Evolutionary conservation across 2,113 vertebrate species (phyloP).

Genomic region (Charina bottae): DNA sequence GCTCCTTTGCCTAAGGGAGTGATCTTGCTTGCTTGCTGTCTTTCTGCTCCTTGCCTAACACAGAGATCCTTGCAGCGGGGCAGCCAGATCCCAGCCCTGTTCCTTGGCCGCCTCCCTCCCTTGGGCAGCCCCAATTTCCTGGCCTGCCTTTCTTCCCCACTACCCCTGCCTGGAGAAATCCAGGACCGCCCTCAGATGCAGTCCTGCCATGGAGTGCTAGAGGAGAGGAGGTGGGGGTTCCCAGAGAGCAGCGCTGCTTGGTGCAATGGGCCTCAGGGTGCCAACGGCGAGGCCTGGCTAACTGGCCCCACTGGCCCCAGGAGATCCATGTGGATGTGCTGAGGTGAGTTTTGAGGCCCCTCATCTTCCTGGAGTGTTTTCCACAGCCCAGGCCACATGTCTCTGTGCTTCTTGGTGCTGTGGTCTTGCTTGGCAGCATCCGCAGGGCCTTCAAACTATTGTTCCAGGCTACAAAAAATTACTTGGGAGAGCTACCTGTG

Average conservation of each 20-base stretch:
- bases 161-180: background rate
- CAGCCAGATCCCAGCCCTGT: background rate
- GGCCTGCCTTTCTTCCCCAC: background rate
- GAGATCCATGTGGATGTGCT: background rate
- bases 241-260: background rate
- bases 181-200: background rate
- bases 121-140: background rate
- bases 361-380: background rate
- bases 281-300: background rate
- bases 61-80: background rate
- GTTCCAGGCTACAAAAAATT: background rate
- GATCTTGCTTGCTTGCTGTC: background rate
- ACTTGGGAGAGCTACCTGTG: background rate
- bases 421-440: background rate
- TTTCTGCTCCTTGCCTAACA: background rate
- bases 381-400: background rate
- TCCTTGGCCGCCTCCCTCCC: background rate
- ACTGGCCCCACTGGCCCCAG: background rate
- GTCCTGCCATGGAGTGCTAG: background rate
- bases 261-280: background rate
- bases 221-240: background rate
- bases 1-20: background rate
- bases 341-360: background rate
- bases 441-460: background rate
- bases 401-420: background rate